These are phyloP conservation scores for Mystacornis crossleyi DNA, from an alignment of 2,113 vertebrate genomes.

Conservation along the genomic window DNA sequence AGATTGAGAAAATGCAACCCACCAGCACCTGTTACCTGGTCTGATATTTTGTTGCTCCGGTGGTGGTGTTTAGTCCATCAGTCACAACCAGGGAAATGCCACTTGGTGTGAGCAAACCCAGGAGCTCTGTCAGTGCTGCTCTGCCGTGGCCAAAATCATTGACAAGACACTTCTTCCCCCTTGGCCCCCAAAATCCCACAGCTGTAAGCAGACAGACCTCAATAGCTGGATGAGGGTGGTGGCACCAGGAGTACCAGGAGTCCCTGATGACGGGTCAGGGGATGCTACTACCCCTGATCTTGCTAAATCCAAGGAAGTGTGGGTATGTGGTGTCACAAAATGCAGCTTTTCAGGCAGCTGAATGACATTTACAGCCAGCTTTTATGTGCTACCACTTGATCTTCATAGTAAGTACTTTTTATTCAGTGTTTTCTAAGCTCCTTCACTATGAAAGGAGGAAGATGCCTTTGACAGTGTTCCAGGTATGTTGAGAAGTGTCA, in stretches of 20 bases:
- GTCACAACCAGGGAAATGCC: accelerated
- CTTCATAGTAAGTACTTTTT: not conserved
- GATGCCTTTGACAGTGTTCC: not conserved
- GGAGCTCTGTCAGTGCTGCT: not conserved
- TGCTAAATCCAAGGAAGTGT: not conserved
- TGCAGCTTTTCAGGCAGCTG: not conserved
- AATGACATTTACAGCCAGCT: not conserved
- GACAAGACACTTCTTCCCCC: not conserved
- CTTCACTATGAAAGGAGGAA: not conserved
- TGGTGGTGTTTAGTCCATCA: accelerated
- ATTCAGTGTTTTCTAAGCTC: not conserved
- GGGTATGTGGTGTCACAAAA: not conserved
- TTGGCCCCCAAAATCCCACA: accelerated
- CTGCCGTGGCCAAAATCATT: accelerated
- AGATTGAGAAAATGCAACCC: not conserved
- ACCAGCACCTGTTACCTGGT: not conserved
- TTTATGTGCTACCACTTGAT: not conserved
- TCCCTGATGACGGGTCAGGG: not conserved
- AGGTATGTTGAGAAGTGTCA: not conserved
- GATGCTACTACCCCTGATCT: not conserved
- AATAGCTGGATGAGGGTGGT: not conserved
- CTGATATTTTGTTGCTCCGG: not conserved
- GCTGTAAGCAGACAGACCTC: not conserved
- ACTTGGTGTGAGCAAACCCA: not conserved
- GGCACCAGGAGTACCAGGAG: not conserved